Evolutionary conservation across 2,113 vertebrate genomes (phyloP).

Genomic region (Poecilia latipinna): DNA sequence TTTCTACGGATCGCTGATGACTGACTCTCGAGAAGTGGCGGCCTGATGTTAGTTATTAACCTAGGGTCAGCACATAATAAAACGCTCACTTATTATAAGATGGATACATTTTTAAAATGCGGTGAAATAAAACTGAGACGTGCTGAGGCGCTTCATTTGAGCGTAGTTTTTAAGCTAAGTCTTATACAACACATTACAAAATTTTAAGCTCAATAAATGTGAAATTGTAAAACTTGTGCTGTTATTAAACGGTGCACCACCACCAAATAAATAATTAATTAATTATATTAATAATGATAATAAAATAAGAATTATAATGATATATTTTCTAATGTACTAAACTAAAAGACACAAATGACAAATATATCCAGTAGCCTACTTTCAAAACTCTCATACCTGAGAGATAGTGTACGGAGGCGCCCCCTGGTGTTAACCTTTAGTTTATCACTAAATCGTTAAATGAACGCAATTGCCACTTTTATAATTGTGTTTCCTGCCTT

Average conservation of each 20-base stretch:
- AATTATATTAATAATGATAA: neutral
- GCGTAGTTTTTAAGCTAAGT: neutral
- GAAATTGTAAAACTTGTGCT: neutral
- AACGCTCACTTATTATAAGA: neutral
- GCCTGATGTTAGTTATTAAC: neutral
- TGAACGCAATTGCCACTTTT: too few species aligned
- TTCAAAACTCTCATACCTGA: neutral
- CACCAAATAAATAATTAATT: neutral
- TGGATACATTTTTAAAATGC: too few species aligned
- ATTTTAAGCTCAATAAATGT: neutral
- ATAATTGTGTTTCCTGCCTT: neutral
- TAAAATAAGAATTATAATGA: neutral
- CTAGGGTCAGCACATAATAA: neutral
- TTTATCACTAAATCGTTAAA: neutral
- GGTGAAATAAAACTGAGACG: neutral
- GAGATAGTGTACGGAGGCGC: conserved; percentile 33
- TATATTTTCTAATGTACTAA: neutral
- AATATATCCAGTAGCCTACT: neutral
- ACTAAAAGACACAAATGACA: neutral
- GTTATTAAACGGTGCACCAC: neutral
- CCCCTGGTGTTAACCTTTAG: conserved; percentile 13
- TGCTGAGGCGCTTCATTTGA: neutral
- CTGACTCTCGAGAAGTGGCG: neutral
- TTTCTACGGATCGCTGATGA: conserved; percentile 24
- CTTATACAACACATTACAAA: neutral